A percentile compares a stretch with the other conserved stretches of the same genome.
These are phyloP conservation scores for Salpingus planirostris DNA, from an alignment of 2,888 invertebrate genomes.

Conservation along the genomic window DNA sequence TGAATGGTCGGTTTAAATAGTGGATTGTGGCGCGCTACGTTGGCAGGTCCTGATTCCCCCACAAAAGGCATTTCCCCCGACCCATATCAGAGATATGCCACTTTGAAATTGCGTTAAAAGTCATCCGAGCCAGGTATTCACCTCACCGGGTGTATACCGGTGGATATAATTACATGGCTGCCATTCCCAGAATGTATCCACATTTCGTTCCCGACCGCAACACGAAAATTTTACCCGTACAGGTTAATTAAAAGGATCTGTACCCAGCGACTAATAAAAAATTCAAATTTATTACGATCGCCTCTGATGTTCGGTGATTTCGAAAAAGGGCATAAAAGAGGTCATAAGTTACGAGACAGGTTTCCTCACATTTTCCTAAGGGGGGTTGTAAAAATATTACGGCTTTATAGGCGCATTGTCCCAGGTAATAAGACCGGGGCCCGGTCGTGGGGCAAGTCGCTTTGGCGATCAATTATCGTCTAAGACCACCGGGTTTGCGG, in stretches of 20 bases:
- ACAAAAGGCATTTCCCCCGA: slow-evolving; percentile 40
- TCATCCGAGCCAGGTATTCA: slow-evolving; percentile 39
- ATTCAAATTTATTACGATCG: no score
- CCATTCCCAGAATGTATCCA: slow-evolving; percentile 36
- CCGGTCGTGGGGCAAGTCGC: not conserved
- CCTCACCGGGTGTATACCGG: slow-evolving; percentile 20
- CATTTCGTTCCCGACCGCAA: not conserved
- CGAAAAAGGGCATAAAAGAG: not conserved
- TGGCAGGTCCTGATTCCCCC: slow-evolving; percentile 28
- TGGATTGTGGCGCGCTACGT: slow-evolving; percentile 28
- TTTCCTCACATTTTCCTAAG: no score
- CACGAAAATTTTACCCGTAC: not conserved
- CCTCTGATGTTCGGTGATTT: not conserved
- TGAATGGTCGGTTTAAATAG: no score
- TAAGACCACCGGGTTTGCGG: not conserved
- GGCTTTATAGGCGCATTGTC: not conserved
- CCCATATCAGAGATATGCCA: slow-evolving; percentile 43
- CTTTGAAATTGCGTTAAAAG: slow-evolving; percentile 43
- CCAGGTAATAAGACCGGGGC: not conserved
- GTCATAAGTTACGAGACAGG: not conserved
- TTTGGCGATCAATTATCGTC: not conserved
- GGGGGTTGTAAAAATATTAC: not conserved
- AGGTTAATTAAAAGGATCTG: no score
- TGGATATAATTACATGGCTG: slow-evolving; percentile 38
- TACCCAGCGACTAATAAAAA: no score